Percentiles rank a stretch among this genome's conserved stretches.
These are phyloP conservation scores for Pelecanoides urinatrix DNA, from an alignment of 2,113 vertebrate species.

Conservation along the genomic window DNA sequence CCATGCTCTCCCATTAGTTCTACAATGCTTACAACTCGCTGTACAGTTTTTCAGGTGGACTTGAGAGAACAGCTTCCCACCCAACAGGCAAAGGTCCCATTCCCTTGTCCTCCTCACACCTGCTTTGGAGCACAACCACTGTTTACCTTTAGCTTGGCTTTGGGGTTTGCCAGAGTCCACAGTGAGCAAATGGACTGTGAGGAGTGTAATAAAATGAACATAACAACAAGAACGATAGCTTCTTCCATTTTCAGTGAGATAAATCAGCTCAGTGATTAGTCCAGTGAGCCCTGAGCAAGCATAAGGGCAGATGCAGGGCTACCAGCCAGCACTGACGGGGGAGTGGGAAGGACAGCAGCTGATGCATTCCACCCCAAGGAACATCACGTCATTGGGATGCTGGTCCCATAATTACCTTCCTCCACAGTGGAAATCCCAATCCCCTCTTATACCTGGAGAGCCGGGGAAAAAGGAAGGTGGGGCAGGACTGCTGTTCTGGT, in stretches of 20 bases:
- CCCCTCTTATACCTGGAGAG: neutral
- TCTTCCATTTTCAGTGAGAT: neutral
- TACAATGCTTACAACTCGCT: accelerated
- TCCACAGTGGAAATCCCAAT: neutral
- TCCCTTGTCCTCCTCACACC: neutral
- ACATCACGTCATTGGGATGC: neutral
- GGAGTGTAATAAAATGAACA: neutral
- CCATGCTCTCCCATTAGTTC: neutral
- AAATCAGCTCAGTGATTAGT: neutral
- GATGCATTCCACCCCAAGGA: neutral
- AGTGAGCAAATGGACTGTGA: neutral
- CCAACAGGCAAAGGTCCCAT: neutral
- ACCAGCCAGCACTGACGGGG: neutral
- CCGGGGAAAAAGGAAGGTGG: neutral
- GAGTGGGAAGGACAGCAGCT: neutral
- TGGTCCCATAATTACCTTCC: neutral
- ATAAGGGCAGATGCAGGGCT: neutral
- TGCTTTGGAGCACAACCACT: neutral
- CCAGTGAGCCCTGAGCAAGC: neutral
- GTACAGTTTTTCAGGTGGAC: neutral
- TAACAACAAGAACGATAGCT: neutral
- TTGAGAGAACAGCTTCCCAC: neutral
- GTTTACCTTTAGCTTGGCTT: neutral
- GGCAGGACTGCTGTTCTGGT: neutral
- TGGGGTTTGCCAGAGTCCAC: neutral